Evolutionary conservation across 2,797 vertebrate genomes (phyloP), one percentile per base, ranked within the genome.

Genomic region (Buphagus erythrorhynchus): DNA sequence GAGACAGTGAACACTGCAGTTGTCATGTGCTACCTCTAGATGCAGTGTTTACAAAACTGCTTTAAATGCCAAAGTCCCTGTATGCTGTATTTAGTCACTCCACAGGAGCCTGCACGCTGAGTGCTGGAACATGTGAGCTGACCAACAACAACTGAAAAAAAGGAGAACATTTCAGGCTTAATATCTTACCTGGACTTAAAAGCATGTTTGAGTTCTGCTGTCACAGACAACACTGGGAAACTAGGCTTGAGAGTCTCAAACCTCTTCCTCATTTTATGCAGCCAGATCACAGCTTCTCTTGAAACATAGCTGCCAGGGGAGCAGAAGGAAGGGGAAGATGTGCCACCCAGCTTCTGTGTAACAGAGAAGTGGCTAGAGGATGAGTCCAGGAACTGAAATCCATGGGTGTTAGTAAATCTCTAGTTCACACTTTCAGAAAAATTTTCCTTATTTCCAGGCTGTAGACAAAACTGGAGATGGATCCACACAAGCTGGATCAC

Each of bases 231-330:
- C 40, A 80, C 65, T 74, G 33, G 43, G 42, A 92, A 83, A 59
- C 45, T 48, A 77, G 31, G 29, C 80, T 86, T 90, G 33, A 63
- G 65, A 86, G 26, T 80, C 49, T 69, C 43, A 86, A 61, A 63
- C 61, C 46, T 88, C 66, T 88, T 86, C 51, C 66, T 96, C 42
- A 46, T 91, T 88, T 88, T 84, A 61, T 49, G 62, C 71, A 91
- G 29, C 69, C 69, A 67, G 57, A 90, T 86, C 73, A 86, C 62
- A 84, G 38, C 43, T 92, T 93, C 69, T 77, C 16, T 42, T 84
- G 54, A 84, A 92, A 71, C 20, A 20, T 67, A 68, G 45, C 77
- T 94, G 74, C 66, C 46, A 75, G 89, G 29, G 57, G 54, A 94
- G 67, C 86, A 95, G 68, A 88, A 88, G 69, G 74, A 92, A 63